phyloP scores from a whole-genome alignment of 1,140 invertebrate species.

The Mesaphorura yosii region DNA sequence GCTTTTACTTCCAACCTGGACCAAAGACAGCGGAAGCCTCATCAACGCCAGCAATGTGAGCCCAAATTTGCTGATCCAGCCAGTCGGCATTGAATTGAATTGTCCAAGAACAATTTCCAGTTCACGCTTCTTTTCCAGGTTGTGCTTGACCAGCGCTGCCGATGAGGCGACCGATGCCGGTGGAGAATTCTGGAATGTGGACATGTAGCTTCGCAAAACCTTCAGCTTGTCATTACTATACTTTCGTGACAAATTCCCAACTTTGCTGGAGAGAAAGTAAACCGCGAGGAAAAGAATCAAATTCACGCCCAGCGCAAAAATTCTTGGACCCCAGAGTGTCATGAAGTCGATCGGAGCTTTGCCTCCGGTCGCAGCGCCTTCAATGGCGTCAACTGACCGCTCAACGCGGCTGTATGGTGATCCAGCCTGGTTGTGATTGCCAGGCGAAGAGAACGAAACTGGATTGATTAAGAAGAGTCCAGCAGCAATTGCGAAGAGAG shows the following conservation, averaged over 20 bases:
- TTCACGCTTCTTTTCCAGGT: neutral
- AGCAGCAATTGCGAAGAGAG: slow-evolving; percentile 28
- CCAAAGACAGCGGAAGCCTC: slow-evolving; percentile 5
- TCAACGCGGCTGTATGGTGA: slow-evolving; percentile 9
- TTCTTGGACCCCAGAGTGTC: slow-evolving; percentile 10
- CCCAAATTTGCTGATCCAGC: neutral
- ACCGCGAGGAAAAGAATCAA: slow-evolving; percentile 20
- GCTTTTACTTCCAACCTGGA: neutral
- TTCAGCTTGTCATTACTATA: slow-evolving; percentile 3
- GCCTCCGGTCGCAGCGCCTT: neutral
- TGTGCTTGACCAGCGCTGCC: too few species aligned
- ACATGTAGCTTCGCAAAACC: neutral
- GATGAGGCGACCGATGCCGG: neutral
- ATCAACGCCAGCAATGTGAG: slow-evolving; percentile 2
- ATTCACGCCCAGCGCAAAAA: slow-evolving; percentile 20
- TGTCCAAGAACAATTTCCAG: slow-evolving; percentile 1
- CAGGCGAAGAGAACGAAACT: neutral
- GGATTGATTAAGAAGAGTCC: slow-evolving; percentile 31
- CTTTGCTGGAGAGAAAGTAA: slow-evolving; percentile 20
- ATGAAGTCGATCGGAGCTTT: neutral
- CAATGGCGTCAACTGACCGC: slow-evolving; percentile 6
- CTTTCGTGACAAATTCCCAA: neutral
- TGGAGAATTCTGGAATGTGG: too few species aligned
- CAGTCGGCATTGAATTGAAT: slow-evolving; percentile 5
- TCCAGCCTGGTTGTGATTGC: neutral